Evolutionary conservation across 1,140 invertebrate genomes (phyloP).

Genomic region (Aphis gossypii): DNA sequence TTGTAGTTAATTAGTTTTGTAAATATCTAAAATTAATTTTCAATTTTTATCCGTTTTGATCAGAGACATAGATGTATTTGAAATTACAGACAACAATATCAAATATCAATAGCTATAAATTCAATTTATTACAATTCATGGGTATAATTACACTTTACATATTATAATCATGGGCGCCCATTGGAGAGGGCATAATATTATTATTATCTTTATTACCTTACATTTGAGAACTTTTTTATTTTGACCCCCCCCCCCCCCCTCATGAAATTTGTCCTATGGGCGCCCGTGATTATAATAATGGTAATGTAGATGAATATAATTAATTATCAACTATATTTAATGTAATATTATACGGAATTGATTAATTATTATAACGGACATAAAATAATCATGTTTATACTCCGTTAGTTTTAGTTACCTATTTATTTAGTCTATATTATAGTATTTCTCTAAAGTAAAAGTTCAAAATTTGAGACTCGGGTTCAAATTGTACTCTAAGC

Average conservation of each 20-base stretch:
- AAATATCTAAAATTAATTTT: neutral
- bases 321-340: neutral
- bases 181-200: too few relatives aligned
- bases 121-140: neutral
- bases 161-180: too few relatives aligned
- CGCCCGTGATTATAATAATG: neutral
- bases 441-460: neutral
- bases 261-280: too few relatives aligned
- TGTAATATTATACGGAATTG: neutral
- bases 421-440: neutral
- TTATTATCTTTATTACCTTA: too few relatives aligned
- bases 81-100: neutral
- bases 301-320: neutral
- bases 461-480: neutral
- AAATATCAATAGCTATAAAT: neutral
- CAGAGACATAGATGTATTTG: neutral
- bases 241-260: too few relatives aligned
- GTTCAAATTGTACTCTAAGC: neutral
- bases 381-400: neutral
- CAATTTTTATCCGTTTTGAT: neutral
- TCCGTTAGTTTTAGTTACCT: neutral
- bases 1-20: neutral
- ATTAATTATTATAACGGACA: neutral
- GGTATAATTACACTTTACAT: too few relatives aligned
- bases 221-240: too few relatives aligned